These are phyloP conservation scores for Electrophaes corylata DNA, from an alignment of 2,888 invertebrate species.

Conservation along the genomic window DNA sequence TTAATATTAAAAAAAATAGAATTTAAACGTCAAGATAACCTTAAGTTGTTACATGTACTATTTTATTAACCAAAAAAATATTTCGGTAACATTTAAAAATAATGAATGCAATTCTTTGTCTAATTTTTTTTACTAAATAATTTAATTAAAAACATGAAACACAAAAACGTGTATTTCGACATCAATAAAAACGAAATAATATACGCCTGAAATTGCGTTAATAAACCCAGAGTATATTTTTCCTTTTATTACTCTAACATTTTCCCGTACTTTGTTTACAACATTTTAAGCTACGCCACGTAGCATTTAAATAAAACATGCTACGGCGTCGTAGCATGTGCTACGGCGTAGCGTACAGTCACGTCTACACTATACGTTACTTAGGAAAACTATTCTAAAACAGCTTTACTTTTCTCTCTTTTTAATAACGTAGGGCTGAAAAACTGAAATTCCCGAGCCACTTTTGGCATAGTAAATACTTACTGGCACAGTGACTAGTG, in stretches of 20 bases:
- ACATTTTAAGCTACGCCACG: conserved; percentile 8
- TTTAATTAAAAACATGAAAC: not conserved
- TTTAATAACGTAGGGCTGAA: too few species aligned
- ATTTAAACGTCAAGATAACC: too few species aligned
- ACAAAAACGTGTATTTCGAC: not conserved
- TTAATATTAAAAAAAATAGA: too few species aligned
- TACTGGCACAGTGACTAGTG: too few species aligned
- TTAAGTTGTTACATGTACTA: too few species aligned
- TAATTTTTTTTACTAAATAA: too few species aligned
- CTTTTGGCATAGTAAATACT: too few species aligned
- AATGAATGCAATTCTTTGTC: too few species aligned
- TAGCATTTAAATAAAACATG: conserved; percentile 14
- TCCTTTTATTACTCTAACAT: not conserved
- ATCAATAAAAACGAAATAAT: not conserved
- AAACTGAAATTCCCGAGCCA: too few species aligned
- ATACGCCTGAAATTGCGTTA: not conserved
- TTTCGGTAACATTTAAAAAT: too few species aligned
- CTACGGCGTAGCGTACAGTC: conserved; percentile 24
- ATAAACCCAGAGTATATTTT: not conserved
- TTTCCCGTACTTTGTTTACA: conserved; percentile 1
- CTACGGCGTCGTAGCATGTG: conserved; percentile 14
- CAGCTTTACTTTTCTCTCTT: not conserved
- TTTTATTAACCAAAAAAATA: too few species aligned
- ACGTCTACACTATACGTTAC: conserved; percentile 10
- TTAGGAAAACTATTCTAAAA: conserved; percentile 8